Evolutionary conservation across 92 coral and sea anemone species (phyloP).

Genomic region (Anthopleura xanthogrammica): DNA sequence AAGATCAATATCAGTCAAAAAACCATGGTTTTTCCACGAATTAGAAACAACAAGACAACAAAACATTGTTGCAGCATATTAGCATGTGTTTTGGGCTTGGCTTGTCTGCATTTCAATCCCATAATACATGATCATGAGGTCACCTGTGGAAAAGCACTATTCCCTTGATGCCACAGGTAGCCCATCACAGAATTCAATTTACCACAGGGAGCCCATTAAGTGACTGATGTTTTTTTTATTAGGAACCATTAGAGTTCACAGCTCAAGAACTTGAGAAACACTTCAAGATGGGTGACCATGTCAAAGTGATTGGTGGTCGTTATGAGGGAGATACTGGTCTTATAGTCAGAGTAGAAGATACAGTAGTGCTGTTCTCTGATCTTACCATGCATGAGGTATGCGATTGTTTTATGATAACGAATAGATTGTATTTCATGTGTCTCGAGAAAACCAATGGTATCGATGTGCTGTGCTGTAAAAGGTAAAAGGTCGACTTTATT

Average conservation of each 20-base stretch:
- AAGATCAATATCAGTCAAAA: too few relatives aligned
- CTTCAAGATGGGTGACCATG: constrained; percentile 99
- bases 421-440: too few relatives aligned
- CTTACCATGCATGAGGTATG: constrained; percentile 98
- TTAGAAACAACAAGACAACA: too few relatives aligned
- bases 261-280: constrained; percentile 90
- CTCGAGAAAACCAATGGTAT: too few relatives aligned
- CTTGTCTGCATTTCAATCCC: too few relatives aligned
- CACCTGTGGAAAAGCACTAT: too few relatives aligned
- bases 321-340: constrained; percentile 98
- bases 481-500: too few relatives aligned
- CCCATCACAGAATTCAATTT: background rate
- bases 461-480: too few relatives aligned
- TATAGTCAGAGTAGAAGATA: constrained; percentile 84
- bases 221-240: background rate
- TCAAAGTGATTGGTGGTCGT: constrained; percentile 93
- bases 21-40: too few relatives aligned
- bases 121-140: too few relatives aligned
- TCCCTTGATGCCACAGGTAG: background rate
- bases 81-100: too few relatives aligned
- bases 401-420: background rate
- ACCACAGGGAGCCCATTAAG: background rate
- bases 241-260: constrained; percentile 92
- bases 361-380: constrained; percentile 93
- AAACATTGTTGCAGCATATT: too few relatives aligned